Conservation (phyloP, 2,888 invertebrate species). For the Eueremaeus valkanovi region DNA sequence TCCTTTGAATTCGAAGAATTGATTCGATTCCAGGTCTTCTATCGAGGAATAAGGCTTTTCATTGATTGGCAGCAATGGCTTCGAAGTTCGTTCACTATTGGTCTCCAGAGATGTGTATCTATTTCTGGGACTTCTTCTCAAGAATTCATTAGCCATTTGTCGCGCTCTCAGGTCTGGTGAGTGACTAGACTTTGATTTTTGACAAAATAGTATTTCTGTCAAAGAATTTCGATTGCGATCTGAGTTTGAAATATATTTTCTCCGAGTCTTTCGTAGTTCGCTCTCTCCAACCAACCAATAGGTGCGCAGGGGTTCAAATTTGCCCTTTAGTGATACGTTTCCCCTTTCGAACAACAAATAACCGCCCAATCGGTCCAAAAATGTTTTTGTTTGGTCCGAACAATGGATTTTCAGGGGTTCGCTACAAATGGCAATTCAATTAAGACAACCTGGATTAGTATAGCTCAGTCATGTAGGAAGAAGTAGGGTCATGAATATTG, state of each 20-base stretch:
- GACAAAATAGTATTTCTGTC: background rate
- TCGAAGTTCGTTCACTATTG: background rate
- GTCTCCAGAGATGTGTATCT: background rate
- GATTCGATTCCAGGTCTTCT: background rate
- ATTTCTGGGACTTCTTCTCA: background rate
- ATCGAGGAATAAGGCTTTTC: background rate
- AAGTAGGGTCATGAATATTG: too few relatives aligned
- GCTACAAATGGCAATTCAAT: slow-evolving; percentile 26
- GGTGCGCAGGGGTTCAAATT: slow-evolving; percentile 44
- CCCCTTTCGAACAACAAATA: slow-evolving; percentile 54
- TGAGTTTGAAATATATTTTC: background rate
- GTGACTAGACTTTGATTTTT: background rate
- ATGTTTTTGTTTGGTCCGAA: slow-evolving; percentile 51
- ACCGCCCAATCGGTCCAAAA: slow-evolving; percentile 54
- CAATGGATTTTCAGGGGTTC: slow-evolving; percentile 54
- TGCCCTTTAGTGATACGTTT: slow-evolving; percentile 53
- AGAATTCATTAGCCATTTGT: background rate
- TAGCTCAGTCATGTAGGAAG: too few relatives aligned
- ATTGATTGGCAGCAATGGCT: background rate
- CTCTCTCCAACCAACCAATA: slow-evolving; percentile 53
- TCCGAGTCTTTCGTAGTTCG: slow-evolving; percentile 48
- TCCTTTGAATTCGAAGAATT: background rate
- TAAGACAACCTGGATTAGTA: too few relatives aligned
- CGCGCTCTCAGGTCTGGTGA: background rate
- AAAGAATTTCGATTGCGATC: background rate